These are phyloP conservation scores for Xenotilapia longispinis DNA, from an alignment of 2,113 vertebrate genomes.

Conservation along the genomic window DNA sequence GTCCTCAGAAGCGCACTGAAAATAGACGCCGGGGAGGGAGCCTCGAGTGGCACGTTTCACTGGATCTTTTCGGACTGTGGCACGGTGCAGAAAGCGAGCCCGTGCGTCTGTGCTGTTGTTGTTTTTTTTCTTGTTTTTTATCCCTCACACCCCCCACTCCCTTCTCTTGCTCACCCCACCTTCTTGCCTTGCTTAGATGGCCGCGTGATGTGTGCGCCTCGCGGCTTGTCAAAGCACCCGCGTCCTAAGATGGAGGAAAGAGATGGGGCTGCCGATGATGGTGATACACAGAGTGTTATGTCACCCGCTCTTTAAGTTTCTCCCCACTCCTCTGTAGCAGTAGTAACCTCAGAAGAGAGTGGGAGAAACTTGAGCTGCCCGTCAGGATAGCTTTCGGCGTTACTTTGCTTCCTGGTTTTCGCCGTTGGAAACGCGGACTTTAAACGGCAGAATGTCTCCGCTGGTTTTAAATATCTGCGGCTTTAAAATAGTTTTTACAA, in stretches of 20 bases:
- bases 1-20: slow-evolving; percentile 17
- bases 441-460: not conserved
- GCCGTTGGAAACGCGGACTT: not conserved
- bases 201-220: slow-evolving; percentile 51
- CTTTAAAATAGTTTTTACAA: not conserved
- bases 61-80: not conserved
- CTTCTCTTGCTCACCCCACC: not conserved
- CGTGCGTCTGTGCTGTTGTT: not conserved
- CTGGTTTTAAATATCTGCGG: not conserved
- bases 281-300: slow-evolving; percentile 34
- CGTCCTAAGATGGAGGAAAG: slow-evolving; percentile 76
- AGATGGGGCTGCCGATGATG: slow-evolving; percentile 42
- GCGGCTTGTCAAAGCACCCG: slow-evolving; percentile 69
- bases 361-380: not conserved
- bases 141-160: not conserved
- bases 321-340: not conserved
- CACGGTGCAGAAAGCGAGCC: not conserved
- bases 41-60: not conserved
- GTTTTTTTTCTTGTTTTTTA: not conserved
- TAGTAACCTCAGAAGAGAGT: not conserved
- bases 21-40: not conserved
- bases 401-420: not conserved
- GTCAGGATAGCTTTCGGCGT: not conserved
- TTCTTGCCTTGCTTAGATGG: slow-evolving; percentile 38
- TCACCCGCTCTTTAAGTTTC: slow-evolving; percentile 25